Evolutionary conservation across 30 jellyfish, hydroid and myxozoan genomes (phyloP).

Genomic region (Nemopilema nomurai): DNA sequence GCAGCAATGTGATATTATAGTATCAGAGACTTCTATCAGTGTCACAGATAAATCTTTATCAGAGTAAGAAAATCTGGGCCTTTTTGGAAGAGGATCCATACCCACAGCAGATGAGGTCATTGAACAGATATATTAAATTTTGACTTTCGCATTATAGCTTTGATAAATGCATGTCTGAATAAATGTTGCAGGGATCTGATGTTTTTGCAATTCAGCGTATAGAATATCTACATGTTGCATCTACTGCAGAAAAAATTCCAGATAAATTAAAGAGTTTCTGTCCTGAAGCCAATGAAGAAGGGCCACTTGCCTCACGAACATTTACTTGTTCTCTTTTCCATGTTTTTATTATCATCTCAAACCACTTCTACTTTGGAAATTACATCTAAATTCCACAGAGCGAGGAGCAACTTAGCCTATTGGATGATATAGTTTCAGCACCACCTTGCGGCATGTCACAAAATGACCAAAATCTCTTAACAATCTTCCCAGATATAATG

Average conservation of each 20-base stretch:
- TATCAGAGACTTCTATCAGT: no score
- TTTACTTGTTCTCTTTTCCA: constrained; percentile 44
- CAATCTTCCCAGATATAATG: constrained; percentile 11
- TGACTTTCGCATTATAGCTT: no score
- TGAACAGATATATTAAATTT: no score
- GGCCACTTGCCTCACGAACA: constrained; percentile 64
- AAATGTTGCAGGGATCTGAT: constrained; percentile 40
- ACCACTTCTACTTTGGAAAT: constrained; percentile 47
- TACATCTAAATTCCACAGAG: constrained; percentile 45
- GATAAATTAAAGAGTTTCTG: constrained; percentile 31
- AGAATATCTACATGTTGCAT: constrained; percentile 42
- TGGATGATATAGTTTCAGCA: constrained; percentile 31
- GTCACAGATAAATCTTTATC: no score
- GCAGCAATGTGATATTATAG: not conserved
- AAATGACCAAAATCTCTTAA: constrained; percentile 47
- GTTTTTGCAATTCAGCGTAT: constrained; percentile 55
- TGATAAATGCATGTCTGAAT: constrained; percentile 35
- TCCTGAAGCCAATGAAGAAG: constrained; percentile 34
- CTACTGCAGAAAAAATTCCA: constrained; percentile 16
- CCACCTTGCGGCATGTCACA: constrained; percentile 15
- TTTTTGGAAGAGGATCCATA: no score
- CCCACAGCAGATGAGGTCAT: no score
- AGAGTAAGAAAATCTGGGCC: no score
- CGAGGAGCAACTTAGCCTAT: constrained; percentile 25
- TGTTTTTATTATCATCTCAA: constrained; percentile 10